Evolutionary conservation across 2,113 vertebrate genomes (phyloP).

Genomic region (Carettochelys insculpta): DNA sequence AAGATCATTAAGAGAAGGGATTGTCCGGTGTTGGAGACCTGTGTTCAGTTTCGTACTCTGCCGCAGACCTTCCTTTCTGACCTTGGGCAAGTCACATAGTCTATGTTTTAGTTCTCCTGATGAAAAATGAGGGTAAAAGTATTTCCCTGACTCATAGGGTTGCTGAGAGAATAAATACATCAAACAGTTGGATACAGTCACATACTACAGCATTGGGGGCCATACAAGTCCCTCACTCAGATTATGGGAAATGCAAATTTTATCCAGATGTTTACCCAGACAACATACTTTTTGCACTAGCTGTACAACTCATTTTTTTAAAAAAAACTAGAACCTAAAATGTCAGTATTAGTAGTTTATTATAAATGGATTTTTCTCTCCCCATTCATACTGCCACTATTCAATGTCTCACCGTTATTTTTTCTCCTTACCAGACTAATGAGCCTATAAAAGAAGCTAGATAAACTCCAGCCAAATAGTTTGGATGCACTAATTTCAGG

Average conservation of each 20-base stretch:
- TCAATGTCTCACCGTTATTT: background rate
- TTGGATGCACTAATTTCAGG: background rate
- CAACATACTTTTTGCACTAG: background rate
- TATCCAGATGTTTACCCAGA: background rate
- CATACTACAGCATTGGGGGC: background rate
- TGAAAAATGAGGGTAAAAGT: background rate
- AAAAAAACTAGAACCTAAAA: background rate
- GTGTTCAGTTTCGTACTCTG: too few species aligned
- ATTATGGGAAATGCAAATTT: background rate
- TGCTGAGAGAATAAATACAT: background rate
- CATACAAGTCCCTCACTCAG: background rate
- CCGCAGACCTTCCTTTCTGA: too few species aligned
- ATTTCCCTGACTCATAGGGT: background rate
- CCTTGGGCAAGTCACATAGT: background rate
- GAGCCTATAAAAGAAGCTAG: conserved; percentile 3
- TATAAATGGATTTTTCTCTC: background rate
- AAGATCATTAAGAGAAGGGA: too few species aligned
- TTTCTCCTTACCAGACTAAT: background rate
- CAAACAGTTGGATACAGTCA: background rate
- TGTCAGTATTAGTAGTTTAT: background rate
- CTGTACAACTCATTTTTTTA: background rate
- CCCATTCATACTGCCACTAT: background rate
- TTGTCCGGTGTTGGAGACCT: too few species aligned
- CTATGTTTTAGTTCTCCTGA: background rate
- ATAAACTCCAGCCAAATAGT: background rate